phyloP scores from a whole-genome alignment of 2,113 vertebrate genomes.

The Mirounga angustirostris region DNA sequence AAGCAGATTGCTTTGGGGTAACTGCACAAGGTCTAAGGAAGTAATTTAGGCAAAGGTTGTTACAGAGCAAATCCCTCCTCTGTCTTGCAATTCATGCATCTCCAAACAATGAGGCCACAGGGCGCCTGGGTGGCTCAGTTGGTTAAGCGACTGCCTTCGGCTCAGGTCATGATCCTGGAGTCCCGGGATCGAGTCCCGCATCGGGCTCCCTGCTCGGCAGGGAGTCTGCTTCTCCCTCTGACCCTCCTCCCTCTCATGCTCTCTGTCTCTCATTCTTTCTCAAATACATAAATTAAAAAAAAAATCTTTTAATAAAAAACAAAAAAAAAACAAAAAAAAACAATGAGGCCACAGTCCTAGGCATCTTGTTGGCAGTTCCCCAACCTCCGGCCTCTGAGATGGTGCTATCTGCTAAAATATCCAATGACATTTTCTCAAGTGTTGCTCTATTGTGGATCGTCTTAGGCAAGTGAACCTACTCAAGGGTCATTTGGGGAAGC shows the following conservation, averaged over 20 bases:
- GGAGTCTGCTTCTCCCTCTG: no score
- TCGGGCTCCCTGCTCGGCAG: no score
- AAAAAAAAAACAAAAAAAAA: neutral
- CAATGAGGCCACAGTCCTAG: slow-evolving; percentile 14
- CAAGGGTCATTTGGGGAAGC: slow-evolving; percentile 24
- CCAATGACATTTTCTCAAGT: slow-evolving; percentile 56
- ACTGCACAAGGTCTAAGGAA: slow-evolving; percentile 14
- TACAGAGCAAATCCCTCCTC: slow-evolving; percentile 18
- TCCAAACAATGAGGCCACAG: slow-evolving; percentile 44
- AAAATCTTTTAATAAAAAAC: no score
- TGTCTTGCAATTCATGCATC: neutral
- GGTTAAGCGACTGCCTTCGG: no score
- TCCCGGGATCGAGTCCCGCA: no score
- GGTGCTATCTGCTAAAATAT: slow-evolving; percentile 48
- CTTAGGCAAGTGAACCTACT: neutral
- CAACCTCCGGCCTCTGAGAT: slow-evolving; percentile 1
- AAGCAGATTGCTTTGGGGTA: neutral
- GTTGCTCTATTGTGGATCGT: neutral
- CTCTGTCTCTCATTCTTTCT: no score
- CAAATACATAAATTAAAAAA: no score
- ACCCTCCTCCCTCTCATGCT: no score
- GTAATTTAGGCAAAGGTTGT: slow-evolving; percentile 43
- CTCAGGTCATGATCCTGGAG: no score
- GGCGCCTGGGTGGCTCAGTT: no score
- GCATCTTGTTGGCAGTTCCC: neutral